A percentile compares a stretch with the other conserved stretches of the same genome.
Conservation (phyloP, 2,797 vertebrate genomes). For the Vipera latastei region DNA sequence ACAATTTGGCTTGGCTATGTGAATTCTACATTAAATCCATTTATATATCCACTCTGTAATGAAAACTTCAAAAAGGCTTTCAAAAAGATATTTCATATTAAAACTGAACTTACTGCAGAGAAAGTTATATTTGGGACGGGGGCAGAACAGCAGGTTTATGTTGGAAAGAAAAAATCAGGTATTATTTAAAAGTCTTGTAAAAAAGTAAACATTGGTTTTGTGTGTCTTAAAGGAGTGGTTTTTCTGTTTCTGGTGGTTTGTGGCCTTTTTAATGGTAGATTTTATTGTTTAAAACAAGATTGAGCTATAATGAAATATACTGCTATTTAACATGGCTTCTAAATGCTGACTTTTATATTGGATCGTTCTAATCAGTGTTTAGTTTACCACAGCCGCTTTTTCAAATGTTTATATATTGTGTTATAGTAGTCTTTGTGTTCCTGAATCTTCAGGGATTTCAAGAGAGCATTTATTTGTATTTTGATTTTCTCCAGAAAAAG, state of each 20-base stretch:
- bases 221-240: conserved; percentile 16
- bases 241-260: conserved; percentile 10
- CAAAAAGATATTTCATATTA: conserved; percentile 82
- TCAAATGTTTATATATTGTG: neutral
- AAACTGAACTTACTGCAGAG: conserved; percentile 1
- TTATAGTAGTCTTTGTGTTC: neutral
- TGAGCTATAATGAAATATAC: conserved; percentile 7
- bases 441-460: neutral
- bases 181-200: conserved; percentile 9
- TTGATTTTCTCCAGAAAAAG: neutral
- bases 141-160: neutral
- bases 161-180: neutral
- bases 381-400: neutral
- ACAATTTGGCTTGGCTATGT: conserved; percentile 97
- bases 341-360: neutral
- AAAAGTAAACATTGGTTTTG: neutral
- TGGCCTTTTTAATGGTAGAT: conserved; percentile 8
- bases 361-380: neutral
- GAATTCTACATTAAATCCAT: conserved; percentile 94
- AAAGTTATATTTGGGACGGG: neutral
- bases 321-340: neutral
- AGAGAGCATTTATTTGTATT: neutral
- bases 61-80: conserved; percentile 94
- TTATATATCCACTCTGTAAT: conserved; percentile 95
- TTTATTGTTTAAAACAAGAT: conserved; percentile 6